A percentile compares a stretch with the other conserved stretches of the same genome.
These are phyloP conservation scores for Lagopus leucura DNA, from an alignment of 2,113 vertebrate species.

Conservation along the genomic window DNA sequence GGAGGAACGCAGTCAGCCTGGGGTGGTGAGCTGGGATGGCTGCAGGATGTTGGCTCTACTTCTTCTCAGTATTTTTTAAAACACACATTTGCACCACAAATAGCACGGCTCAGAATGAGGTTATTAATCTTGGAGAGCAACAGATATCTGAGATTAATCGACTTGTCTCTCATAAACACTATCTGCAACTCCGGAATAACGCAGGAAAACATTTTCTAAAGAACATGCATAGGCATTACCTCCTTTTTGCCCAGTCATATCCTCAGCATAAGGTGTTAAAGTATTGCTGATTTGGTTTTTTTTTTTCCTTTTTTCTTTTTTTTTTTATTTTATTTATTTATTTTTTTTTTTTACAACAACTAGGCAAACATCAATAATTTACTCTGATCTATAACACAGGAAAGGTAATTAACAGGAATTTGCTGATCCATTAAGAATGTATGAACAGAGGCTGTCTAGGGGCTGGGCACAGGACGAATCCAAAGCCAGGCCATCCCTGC, in stretches of 20 bases:
- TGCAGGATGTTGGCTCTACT: background rate
- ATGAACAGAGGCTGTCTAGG: background rate
- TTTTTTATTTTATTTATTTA: background rate
- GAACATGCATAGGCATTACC: background rate
- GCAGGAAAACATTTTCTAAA: background rate
- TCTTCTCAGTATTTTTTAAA: background rate
- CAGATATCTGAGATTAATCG: slow-evolving; percentile 23
- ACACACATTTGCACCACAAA: background rate
- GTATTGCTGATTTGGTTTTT: background rate
- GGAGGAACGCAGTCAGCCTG: rapidly evolving
- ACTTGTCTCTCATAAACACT: background rate
- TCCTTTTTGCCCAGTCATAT: background rate
- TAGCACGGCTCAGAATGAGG: background rate
- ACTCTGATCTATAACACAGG: background rate
- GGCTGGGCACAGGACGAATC: background rate
- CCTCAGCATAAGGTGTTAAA: background rate
- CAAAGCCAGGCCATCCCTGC: background rate
- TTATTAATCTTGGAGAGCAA: slow-evolving; percentile 19
- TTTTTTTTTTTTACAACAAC: background rate
- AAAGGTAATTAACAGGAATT: background rate
- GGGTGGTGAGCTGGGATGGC: background rate
- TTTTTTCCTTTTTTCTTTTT: background rate
- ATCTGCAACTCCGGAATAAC: background rate
- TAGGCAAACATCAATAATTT: background rate
- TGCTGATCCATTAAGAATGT: background rate